Percentiles rank a stretch among this genome's conserved stretches.
phyloP scores from a whole-genome alignment of 2,888 invertebrate species.

The Megalurothrips usitatus region DNA sequence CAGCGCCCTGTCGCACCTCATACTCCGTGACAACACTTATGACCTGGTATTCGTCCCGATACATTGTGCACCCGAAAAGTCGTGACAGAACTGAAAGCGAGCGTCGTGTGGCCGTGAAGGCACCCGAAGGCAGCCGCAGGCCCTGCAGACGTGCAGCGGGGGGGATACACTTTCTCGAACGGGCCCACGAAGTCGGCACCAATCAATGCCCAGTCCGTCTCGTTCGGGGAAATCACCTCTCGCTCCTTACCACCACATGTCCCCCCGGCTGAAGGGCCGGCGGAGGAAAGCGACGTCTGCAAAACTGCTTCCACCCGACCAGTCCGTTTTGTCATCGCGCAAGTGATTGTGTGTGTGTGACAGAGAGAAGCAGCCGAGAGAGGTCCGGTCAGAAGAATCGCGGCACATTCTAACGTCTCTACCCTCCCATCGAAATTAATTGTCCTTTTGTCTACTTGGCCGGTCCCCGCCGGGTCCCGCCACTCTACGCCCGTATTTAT shows the following conservation, averaged over 20 bases:
- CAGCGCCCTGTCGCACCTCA: background rate
- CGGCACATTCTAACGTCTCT: conserved; percentile 15
- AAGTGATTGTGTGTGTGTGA: too few relatives aligned
- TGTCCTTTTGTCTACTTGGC: conserved; percentile 15
- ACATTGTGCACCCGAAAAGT: conserved; percentile 17
- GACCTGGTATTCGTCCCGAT: background rate
- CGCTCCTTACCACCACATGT: too few relatives aligned
- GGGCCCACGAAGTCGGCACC: background rate
- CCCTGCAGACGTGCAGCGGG: background rate
- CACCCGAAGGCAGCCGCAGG: background rate
- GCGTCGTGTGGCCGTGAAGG: background rate
- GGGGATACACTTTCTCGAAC: conserved; percentile 18
- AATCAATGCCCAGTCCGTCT: background rate
- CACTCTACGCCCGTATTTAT: background rate
- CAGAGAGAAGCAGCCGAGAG: background rate
- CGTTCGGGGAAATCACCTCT: background rate
- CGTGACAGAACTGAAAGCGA: conserved; percentile 16
- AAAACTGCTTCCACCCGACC: background rate
- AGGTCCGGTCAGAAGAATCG: background rate
- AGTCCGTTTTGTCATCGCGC: background rate
- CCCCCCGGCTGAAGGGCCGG: too few relatives aligned
- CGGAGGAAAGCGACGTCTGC: background rate
- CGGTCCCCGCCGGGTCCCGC: background rate
- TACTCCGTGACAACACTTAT: conserved; percentile 20
- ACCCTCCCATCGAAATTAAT: background rate